These are phyloP conservation scores for Stenodema calcarata DNA, from an alignment of 2,888 invertebrate genomes.

Conservation along the genomic window DNA sequence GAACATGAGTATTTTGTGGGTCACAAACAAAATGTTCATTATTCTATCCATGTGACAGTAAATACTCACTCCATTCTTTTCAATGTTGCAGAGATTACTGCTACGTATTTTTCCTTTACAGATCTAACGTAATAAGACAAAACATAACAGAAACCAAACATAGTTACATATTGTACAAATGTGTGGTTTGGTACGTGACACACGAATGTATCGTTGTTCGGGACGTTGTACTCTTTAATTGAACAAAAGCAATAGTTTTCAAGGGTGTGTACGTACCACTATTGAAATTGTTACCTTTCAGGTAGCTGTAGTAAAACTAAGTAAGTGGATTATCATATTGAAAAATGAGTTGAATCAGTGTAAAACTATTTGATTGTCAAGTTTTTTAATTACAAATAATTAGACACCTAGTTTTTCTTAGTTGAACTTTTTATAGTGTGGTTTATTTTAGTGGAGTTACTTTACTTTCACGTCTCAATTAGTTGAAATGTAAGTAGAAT, in stretches of 20 bases:
- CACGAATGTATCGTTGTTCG: too few species aligned
- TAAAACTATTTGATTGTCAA: not conserved
- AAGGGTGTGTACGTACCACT: not conserved
- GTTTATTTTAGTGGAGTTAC: not conserved
- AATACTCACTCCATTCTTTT: too few species aligned
- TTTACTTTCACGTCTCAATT: not conserved
- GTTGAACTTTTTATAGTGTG: not conserved
- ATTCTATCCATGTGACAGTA: too few species aligned
- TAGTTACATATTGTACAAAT: too few species aligned
- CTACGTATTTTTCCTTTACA: too few species aligned
- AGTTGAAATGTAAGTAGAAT: not conserved
- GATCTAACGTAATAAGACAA: too few species aligned
- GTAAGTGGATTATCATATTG: not conserved
- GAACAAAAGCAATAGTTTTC: not conserved
- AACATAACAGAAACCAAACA: too few species aligned
- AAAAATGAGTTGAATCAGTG: not conserved
- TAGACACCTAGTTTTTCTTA: not conserved
- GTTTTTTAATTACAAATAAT: not conserved
- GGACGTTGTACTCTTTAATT: not conserved
- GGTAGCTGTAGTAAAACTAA: not conserved
- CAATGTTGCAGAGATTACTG: too few species aligned
- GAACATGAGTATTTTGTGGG: too few species aligned
- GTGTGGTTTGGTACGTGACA: too few species aligned
- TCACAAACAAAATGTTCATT: too few species aligned
- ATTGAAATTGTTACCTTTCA: not conserved